These are phyloP conservation scores for Malurus leucopterus DNA, from an alignment of 2,797 vertebrate species.

Conservation along the genomic window DNA sequence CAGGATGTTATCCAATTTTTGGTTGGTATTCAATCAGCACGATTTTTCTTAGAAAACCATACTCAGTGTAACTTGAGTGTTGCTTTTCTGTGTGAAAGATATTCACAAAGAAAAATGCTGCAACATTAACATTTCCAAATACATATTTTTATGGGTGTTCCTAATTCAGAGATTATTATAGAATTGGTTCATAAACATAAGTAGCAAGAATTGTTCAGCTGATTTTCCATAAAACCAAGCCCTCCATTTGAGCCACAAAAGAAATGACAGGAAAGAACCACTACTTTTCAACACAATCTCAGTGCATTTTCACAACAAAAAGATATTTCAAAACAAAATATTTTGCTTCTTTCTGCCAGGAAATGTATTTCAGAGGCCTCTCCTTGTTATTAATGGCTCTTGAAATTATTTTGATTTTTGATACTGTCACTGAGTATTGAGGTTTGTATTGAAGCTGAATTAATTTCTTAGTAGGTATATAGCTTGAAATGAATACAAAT, in stretches of 20 bases:
- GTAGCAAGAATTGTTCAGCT: neutral
- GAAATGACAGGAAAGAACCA: neutral
- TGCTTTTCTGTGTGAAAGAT: neutral
- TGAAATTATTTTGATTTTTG: neutral
- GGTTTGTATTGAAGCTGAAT: neutral
- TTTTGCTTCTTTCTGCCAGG: neutral
- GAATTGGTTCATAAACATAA: neutral
- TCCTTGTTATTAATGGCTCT: neutral
- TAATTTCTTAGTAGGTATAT: neutral
- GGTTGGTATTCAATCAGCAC: neutral
- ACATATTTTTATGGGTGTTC: neutral
- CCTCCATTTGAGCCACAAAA: neutral
- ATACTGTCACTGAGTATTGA: neutral
- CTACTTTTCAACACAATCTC: neutral
- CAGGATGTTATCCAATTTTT: neutral
- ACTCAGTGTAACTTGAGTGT: neutral
- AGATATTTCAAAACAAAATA: neutral
- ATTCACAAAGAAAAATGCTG: neutral
- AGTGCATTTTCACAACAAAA: neutral
- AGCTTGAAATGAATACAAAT: neutral
- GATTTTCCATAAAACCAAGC: neutral
- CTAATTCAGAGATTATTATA: neutral
- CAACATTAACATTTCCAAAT: neutral
- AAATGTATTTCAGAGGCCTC: neutral
- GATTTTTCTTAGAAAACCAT: neutral